Evolutionary conservation across 2,888 invertebrate species (phyloP), one percentile per base, ranked within the genome.

Genomic region (Sinotaia quadrata): DNA sequence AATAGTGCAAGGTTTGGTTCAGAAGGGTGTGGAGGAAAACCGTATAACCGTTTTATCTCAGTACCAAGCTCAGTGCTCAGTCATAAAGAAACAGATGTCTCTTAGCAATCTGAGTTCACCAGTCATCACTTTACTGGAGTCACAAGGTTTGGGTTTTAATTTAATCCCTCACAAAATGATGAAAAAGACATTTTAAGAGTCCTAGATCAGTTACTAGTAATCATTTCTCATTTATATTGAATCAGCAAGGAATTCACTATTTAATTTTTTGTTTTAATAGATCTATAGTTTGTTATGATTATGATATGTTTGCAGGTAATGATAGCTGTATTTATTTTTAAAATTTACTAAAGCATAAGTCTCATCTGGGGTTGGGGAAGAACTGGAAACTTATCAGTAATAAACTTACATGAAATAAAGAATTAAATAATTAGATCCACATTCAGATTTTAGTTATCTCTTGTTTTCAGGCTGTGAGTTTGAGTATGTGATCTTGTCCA

Each of bases 401-500:
- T 41, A 41, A 41, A 12, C 15, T 41, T 12, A 41, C 41, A 2
- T 12, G 15, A 41, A 18, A n/a, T 41, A 18, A 12, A 41, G 41
- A 41, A 18, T 41, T 41, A 18, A 41, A 12, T 18, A n/a, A 12
- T 2, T n/a, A 1, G 2, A 29, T 47, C 36, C 21, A 21, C 15
- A 15, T 51, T 3, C 24, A 24, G 29, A 1, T 18, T 47, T 47
- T 7, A 4, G 7, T 52, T 24, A 34, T 62, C 44, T 44, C 37
- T 18, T 49, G 27, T 63, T n/a, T 56, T 36, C 78, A 87, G 86
- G 86, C 36, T 70, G 74, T 62, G 83, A 86, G 70, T 83, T 78
- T 80, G 85, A 85, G 62, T 86, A 84, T 75, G 84, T 87, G 51
- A 77, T 87, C 31, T 61, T 84, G 37, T 79, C 83, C 10, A 84